A percentile compares a stretch with the other conserved stretches of the same genome.
phyloP scores from a whole-genome alignment of 1,140 invertebrate genomes.

The roundworm (Caenorhabditis elegans) region WBcel235 BX284604.4:6887001-6887500 shows the following conservation, averaged over 20 bases:
- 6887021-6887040: neutral
- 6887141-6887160: conserved; percentile 16
- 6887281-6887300: neutral
- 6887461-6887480: neutral
- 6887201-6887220: neutral
- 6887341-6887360: no score
- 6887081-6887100: conserved; percentile 12
- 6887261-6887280: neutral
- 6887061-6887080: neutral
- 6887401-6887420: neutral
- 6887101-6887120: neutral
- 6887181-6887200: neutral
- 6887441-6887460: conserved; percentile 8
- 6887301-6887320: neutral
- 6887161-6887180: conserved; percentile 14
- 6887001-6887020: neutral
- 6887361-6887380: neutral
- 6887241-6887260: neutral
- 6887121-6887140: conserved; percentile 16
- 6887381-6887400: conserved; percentile 18
- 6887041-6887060: conserved; percentile 14
- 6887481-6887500: neutral
- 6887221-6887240: conserved; percentile 10
- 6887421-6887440: neutral
- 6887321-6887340: neutral